phyloP scores from a whole-genome alignment of 1,140 invertebrate species.

The Drosophila dunni region DNA sequence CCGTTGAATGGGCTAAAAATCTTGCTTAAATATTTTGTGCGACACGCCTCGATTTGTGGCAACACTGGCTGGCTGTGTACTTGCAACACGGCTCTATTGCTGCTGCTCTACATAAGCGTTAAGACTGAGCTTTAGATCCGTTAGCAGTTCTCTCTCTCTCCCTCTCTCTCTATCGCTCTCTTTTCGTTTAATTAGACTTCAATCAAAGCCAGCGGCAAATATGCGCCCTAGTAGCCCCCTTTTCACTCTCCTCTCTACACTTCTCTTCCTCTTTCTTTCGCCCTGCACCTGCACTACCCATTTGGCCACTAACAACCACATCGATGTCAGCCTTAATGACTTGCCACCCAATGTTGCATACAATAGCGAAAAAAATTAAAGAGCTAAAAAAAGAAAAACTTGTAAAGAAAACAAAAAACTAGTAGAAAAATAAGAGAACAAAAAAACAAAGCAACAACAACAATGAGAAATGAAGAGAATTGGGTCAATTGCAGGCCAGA shows the following conservation, averaged over 20 bases:
- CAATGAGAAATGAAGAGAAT: conserved; percentile 47
- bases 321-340: conserved; percentile 47
- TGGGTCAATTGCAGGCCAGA: conserved; percentile 66
- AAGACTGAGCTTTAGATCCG: conserved; percentile 11
- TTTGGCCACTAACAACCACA: background rate
- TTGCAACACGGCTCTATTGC: conserved; percentile 11
- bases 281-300: background rate
- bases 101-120: conserved; percentile 57
- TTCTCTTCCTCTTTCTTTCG: background rate
- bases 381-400: background rate
- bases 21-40: conserved; percentile 48
- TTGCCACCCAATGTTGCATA: conserved; percentile 26
- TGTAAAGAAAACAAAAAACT: background rate
- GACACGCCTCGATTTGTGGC: conserved; percentile 45
- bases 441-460: background rate
- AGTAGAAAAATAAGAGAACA: conserved; percentile 13
- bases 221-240: conserved; percentile 57
- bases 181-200: conserved; percentile 78
- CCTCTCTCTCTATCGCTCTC: conserved; percentile 35
- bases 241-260: background rate
- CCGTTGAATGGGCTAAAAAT: conserved; percentile 28
- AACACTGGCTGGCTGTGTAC: conserved; percentile 12
- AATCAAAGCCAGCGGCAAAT: conserved; percentile 73
- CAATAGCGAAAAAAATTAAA: conserved; percentile 32
- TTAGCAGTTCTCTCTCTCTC: background rate